phyloP scores from a whole-genome alignment of 2,113 vertebrate species.

The Bubo scandiacus region DNA sequence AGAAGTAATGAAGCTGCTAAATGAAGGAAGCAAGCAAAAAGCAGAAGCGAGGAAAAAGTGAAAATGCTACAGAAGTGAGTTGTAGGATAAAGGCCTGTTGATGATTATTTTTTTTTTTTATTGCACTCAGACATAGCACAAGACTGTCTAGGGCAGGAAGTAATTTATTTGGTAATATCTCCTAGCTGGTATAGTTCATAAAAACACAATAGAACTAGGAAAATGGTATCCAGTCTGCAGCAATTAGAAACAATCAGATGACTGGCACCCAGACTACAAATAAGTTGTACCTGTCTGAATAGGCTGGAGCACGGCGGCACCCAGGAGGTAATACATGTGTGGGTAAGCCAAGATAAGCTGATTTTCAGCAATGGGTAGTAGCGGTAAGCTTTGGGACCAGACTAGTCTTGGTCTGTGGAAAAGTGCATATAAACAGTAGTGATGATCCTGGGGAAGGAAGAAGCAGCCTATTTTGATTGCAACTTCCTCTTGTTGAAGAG shows the following conservation, averaged over 20 bases:
- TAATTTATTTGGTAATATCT: not conserved
- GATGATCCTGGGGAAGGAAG: not conserved
- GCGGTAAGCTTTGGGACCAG: not conserved
- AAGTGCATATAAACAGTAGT: not conserved
- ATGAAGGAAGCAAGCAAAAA: not conserved
- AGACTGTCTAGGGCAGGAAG: not conserved
- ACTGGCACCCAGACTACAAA: not conserved
- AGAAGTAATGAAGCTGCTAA: not conserved
- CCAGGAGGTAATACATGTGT: not conserved
- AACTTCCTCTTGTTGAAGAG: not conserved
- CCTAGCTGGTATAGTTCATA: not conserved
- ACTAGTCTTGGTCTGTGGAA: not conserved
- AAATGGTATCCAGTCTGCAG: not conserved
- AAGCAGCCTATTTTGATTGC: not conserved
- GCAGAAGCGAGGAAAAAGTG: not conserved
- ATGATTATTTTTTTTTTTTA: not conserved
- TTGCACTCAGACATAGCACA: not conserved
- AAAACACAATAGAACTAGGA: not conserved
- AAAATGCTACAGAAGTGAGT: not conserved
- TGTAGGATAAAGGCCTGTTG: not conserved
- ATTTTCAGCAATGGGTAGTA: not conserved
- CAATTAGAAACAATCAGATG: not conserved
- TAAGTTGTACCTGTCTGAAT: not conserved
- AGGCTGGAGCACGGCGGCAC: not conserved
- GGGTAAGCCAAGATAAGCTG: not conserved